These are phyloP conservation scores for Andrena praecox DNA, from an alignment of 2,888 invertebrate species.

Conservation along the genomic window DNA sequence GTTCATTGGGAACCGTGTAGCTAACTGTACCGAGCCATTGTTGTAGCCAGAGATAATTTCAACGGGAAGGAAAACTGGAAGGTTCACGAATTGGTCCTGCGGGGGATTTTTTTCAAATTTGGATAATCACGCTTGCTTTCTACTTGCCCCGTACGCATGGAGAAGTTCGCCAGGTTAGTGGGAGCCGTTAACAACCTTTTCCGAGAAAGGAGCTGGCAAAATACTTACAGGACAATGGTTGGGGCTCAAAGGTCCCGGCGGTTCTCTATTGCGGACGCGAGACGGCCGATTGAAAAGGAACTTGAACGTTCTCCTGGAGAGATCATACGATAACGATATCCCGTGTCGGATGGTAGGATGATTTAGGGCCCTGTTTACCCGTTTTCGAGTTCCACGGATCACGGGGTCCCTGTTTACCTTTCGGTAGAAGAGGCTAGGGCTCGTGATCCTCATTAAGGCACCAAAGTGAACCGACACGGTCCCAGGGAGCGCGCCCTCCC, in stretches of 20 bases:
- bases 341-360: constrained; percentile 54
- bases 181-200: constrained; percentile 25
- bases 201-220: constrained; percentile 19
- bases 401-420: constrained; percentile 47
- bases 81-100: too few species aligned
- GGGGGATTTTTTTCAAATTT: too few species aligned
- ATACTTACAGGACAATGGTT: constrained; percentile 31
- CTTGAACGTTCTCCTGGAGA: constrained; percentile 28
- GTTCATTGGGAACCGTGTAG: too few species aligned
- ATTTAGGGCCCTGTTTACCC: constrained; percentile 73
- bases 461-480: constrained; percentile 51
- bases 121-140: too few species aligned
- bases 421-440: constrained; percentile 40
- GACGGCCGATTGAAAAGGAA: constrained; percentile 35
- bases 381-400: constrained; percentile 54
- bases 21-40: too few species aligned
- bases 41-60: too few species aligned
- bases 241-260: background rate
- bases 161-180: background rate
- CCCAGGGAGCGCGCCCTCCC: constrained; percentile 13
- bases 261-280: constrained; percentile 22
- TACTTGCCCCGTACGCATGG: background rate
- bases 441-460: constrained; percentile 57
- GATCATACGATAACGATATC: constrained; percentile 65
- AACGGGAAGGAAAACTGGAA: too few species aligned